These are phyloP conservation scores for Shargacucullia verbasci DNA, from an alignment of 2,888 invertebrate genomes.

Conservation along the genomic window DNA sequence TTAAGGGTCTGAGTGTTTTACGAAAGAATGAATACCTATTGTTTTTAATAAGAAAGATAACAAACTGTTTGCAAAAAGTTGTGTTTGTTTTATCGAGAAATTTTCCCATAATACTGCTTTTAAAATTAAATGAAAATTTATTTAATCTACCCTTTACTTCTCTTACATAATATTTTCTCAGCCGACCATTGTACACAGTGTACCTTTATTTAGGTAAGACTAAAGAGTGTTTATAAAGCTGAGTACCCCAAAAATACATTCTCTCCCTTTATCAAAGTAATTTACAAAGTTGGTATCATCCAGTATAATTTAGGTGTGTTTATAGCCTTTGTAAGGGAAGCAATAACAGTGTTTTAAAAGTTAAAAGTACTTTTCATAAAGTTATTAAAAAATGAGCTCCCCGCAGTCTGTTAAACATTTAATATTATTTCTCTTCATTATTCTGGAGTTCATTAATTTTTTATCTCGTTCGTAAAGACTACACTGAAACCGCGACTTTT, in stretches of 20 bases:
- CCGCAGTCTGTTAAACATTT: conserved; percentile 19
- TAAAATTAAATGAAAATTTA: no score
- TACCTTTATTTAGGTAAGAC: conserved; percentile 43
- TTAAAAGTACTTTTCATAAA: conserved; percentile 41
- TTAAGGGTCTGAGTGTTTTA: no score
- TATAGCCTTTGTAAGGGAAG: conserved; percentile 41
- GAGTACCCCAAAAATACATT: conserved; percentile 46
- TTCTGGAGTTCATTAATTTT: conserved; percentile 13
- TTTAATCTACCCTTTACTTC: conserved; percentile 21
- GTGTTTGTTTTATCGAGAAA: no score
- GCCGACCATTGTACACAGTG: conserved; percentile 29
- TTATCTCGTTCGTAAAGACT: neutral
- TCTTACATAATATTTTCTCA: conserved; percentile 26
- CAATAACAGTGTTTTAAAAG: conserved; percentile 52
- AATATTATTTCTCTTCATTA: conserved; percentile 24
- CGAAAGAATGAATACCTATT: no score
- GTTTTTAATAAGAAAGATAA: no score
- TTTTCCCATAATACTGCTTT: no score
- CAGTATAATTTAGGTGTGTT: conserved; percentile 47
- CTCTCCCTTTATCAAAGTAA: conserved; percentile 46
- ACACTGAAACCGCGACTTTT: neutral
- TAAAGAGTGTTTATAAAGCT: conserved; percentile 43
- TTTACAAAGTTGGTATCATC: conserved; percentile 48
- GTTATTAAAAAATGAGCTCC: conserved; percentile 44
- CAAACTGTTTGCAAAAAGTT: no score